Evolutionary conservation across 53 echinoderm and acorn worm genomes (phyloP).

Genomic region (Holothuria leucospilota): DNA sequence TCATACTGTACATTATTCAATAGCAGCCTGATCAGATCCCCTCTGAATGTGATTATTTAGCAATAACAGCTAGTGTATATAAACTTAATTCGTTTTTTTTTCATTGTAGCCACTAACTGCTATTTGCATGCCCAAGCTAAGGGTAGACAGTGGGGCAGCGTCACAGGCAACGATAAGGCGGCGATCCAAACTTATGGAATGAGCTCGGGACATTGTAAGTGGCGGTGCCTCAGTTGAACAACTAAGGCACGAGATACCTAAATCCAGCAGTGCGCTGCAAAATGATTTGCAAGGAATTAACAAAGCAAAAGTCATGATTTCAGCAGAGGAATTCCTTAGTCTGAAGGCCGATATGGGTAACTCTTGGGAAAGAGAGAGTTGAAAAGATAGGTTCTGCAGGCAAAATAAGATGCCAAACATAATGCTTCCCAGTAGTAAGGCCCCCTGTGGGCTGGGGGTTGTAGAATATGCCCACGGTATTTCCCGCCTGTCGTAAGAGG

Average conservation of each 20-base stretch:
- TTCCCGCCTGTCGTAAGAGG: too few species aligned
- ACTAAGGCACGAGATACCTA: not conserved
- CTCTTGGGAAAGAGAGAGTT: not conserved
- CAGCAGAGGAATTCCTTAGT: not conserved
- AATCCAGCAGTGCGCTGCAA: not conserved
- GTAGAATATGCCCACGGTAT: too few species aligned
- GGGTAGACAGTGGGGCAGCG: not conserved
- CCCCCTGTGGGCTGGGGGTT: too few species aligned
- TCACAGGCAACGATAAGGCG: not conserved
- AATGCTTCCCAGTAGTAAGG: not conserved
- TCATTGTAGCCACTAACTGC: too few species aligned
- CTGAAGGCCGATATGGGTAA: slow-evolving; percentile 6
- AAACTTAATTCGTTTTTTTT: too few species aligned
- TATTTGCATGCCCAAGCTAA: not conserved
- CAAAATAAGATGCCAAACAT: too few species aligned
- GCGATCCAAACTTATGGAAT: not conserved
- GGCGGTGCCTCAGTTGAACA: not conserved
- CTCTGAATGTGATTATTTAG: too few species aligned
- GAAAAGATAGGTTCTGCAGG: slow-evolving; percentile 1
- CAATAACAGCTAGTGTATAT: too few species aligned
- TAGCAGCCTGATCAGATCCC: too few species aligned
- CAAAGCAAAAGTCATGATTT: not conserved
- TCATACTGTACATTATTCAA: too few species aligned
- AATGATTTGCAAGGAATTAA: not conserved
- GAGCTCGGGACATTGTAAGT: not conserved